Conservation (phyloP, 2,888 invertebrate genomes). For the Hirtodrosophila trivittata region DNA sequence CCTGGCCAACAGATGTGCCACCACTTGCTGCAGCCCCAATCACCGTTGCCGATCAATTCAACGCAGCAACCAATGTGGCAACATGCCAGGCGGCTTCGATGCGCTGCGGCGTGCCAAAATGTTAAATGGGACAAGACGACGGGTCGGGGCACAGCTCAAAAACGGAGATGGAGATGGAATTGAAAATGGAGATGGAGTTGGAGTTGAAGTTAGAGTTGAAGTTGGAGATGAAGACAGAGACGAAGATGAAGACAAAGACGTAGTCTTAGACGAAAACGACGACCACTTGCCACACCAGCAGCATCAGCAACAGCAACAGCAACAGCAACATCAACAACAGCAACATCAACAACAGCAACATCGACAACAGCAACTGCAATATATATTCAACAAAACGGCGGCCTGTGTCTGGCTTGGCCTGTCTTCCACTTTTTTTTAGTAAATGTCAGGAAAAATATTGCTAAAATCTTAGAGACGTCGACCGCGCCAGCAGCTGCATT, state of each 20-base stretch:
- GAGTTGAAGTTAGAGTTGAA: constrained; percentile 8
- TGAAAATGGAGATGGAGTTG: not conserved
- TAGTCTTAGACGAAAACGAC: constrained; percentile 22
- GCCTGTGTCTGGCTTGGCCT: not conserved
- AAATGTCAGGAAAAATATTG: constrained; percentile 63
- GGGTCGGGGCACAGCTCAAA: constrained; percentile 14
- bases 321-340: constrained; percentile 37
- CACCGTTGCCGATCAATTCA: constrained; percentile 46
- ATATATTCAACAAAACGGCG: constrained; percentile 16
- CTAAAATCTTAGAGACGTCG: constrained; percentile 24
- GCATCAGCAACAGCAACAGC: constrained; percentile 8
- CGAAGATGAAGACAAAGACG: constrained; percentile 12
- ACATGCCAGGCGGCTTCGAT: constrained; percentile 53
- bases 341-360: constrained; percentile 10
- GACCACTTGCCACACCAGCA: constrained; percentile 64
- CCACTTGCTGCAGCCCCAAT: constrained; percentile 20
- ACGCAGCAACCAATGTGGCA: constrained; percentile 51
- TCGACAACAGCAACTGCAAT: constrained; percentile 5
- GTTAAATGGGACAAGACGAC: constrained; percentile 66
- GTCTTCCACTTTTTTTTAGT: constrained; percentile 12
- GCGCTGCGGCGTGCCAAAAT: constrained; percentile 65
- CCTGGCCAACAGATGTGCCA: not conserved
- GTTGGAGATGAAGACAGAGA: constrained; percentile 10
- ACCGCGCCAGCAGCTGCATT: constrained; percentile 45
- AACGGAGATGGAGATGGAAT: constrained; percentile 8